Percentiles rank a stretch among this genome's conserved stretches.
These are phyloP conservation scores for Copidosoma aretas DNA, from an alignment of 2,888 invertebrate species.

Conservation along the genomic window DNA sequence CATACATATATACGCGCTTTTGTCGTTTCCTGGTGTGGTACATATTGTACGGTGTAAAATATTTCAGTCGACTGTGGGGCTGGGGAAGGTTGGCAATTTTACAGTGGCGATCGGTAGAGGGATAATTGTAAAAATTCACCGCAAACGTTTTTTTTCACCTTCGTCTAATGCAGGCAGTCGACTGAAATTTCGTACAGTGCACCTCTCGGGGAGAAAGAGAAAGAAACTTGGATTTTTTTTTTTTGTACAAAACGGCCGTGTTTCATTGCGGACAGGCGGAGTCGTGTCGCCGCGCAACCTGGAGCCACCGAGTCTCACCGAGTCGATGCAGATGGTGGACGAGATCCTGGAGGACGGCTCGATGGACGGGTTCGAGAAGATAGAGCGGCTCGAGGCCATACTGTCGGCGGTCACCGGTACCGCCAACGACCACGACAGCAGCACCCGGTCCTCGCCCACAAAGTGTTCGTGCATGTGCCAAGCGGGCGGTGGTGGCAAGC, in stretches of 20 bases:
- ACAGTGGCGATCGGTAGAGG: no score
- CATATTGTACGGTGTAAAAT: no score
- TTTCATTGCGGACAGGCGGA: conserved; percentile 61
- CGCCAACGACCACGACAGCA: conserved; percentile 67
- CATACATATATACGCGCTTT: not conserved
- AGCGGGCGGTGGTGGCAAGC: conserved; percentile 54
- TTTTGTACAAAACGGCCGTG: no score
- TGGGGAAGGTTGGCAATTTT: no score
- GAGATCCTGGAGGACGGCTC: conserved; percentile 81
- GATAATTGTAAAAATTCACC: no score
- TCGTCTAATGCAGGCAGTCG: no score
- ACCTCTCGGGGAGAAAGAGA: not conserved
- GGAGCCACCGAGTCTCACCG: conserved; percentile 82
- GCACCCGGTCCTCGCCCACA: conserved; percentile 63
- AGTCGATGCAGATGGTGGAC: conserved; percentile 89
- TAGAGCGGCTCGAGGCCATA: conserved; percentile 86
- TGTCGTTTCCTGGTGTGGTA: not conserved
- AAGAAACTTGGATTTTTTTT: conserved; percentile 8
- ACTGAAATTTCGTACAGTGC: not conserved
- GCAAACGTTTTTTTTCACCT: no score
- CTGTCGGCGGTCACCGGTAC: conserved; percentile 79
- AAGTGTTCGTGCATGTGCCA: conserved; percentile 62
- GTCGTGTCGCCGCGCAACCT: conserved; percentile 78
- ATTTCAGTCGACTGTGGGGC: no score
- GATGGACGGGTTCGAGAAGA: conserved; percentile 85